Evolutionary conservation across 2,888 invertebrate genomes (phyloP).

Genomic region (Theristus sp.): DNA sequence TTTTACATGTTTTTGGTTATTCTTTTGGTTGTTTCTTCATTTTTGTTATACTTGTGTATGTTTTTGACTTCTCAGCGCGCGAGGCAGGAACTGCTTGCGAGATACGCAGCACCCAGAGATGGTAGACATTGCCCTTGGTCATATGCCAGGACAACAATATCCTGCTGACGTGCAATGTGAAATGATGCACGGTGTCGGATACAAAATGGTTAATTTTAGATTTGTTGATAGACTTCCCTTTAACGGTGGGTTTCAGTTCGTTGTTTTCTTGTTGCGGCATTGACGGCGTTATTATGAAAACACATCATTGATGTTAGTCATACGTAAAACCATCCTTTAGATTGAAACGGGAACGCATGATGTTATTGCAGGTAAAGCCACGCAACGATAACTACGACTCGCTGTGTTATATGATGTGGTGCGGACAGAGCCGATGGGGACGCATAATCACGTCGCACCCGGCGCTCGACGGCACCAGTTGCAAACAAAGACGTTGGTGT

Average conservation of each 20-base stretch:
- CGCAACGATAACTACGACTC: slow-evolving; percentile 15
- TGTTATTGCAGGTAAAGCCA: neutral
- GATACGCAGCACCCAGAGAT: slow-evolving; percentile 18
- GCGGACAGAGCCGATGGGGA: slow-evolving; percentile 23
- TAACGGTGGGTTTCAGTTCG: no score
- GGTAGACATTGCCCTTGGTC: slow-evolving; percentile 14
- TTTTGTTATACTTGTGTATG: neutral
- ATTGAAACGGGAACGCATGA: no score
- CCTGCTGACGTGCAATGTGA: slow-evolving; percentile 26
- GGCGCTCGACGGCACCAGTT: slow-evolving; percentile 20
- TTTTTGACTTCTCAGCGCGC: slow-evolving; percentile 6
- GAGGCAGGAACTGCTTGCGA: slow-evolving; percentile 22
- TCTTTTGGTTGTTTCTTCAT: slow-evolving; percentile 8
- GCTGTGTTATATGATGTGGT: slow-evolving; percentile 30
- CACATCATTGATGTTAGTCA: no score
- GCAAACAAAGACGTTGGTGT: slow-evolving; percentile 24
- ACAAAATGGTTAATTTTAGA: slow-evolving; percentile 15
- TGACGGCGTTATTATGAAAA: no score
- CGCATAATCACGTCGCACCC: slow-evolving; percentile 29
- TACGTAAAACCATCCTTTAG: no score
- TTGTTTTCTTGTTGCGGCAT: no score
- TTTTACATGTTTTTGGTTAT: neutral
- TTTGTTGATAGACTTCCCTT: no score
- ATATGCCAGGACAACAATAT: slow-evolving; percentile 26
- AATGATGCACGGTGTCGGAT: slow-evolving; percentile 27